Base-by-base conservation (phyloP, 1,140 invertebrate genomes). In the Ostrea denselamellosa region DNA sequence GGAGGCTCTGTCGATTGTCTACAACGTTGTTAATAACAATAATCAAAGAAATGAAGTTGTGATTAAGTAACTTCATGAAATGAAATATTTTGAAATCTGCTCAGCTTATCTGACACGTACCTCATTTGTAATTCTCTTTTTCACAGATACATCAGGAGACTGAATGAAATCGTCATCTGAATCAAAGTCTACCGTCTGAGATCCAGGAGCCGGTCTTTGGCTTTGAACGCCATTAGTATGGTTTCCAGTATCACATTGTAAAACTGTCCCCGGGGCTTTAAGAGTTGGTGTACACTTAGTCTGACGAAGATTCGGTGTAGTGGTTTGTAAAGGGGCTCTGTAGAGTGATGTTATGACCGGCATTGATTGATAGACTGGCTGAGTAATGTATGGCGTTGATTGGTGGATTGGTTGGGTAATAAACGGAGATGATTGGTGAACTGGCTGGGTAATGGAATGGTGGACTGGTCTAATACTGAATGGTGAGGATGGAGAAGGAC, bases 91-190 rank as follows among this genome's bases (percentile, higher is more conserved):
- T 12, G 9, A 12, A 56, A 56, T 56, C 56, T 19, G 14, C 17
- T 19, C 17, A 19, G n/a, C 0, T n/a, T n/a, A 62, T 62, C 17
- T 2, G 17, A 7, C 17, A 19, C 5, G 9, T 77, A 77, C 68
- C 68, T 77, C 68, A 17, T 77, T 77, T 14, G 10, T 77, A 14
- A 12, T 10, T 77, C 12, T 77, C 68, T 77, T 77, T 77, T 77
- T 77, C 14, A 34, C 12, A 34, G 7, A 28, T 14, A 77, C 25
- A 77, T 12, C 14, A 5, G 25, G 25, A 12, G 68, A 77, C 68
- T 25, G 25, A 22, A 77, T 28, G 28, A 77, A 77, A 34, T 77
- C 68, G 68, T 77, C 68, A 77, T 77, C 68, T 14, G 68, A 77
- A 25, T 77, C 68, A 62, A 19, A 7, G 56, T 62, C 17, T 25